These are phyloP conservation scores for Odontesthes bonariensis DNA, from an alignment of 2,113 vertebrate genomes.

Conservation along the genomic window DNA sequence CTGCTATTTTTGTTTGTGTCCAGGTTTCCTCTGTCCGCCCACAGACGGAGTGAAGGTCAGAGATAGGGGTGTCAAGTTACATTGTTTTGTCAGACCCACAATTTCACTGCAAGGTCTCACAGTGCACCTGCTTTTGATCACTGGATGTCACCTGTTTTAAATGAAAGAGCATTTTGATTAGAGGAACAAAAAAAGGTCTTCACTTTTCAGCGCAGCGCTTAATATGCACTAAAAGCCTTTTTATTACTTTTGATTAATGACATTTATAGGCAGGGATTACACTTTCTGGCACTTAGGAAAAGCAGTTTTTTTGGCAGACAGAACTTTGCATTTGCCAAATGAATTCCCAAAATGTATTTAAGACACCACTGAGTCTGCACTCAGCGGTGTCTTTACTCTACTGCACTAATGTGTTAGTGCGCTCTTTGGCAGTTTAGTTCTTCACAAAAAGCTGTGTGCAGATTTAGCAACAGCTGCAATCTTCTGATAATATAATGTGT, in stretches of 20 bases:
- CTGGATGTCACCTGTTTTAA: not conserved
- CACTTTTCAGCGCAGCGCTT: not conserved
- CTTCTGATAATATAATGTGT: not conserved
- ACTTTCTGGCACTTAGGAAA: not conserved
- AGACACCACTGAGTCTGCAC: not conserved
- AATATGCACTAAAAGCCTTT: slow-evolving; percentile 12
- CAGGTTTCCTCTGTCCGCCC: slow-evolving; percentile 55
- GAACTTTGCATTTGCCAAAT: slow-evolving; percentile 33
- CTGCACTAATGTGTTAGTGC: not conserved
- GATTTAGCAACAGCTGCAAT: not conserved
- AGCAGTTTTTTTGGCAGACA: slow-evolving; percentile 11
- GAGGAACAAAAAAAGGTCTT: not conserved
- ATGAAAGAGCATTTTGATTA: not conserved
- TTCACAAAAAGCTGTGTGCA: not conserved
- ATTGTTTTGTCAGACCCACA: slow-evolving; percentile 33
- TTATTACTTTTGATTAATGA: slow-evolving; percentile 21
- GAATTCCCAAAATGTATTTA: slow-evolving; percentile 12
- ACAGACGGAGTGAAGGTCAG: slow-evolving; percentile 60
- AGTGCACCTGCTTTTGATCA: slow-evolving; percentile 18
- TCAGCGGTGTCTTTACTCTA: not conserved
- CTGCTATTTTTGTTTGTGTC: slow-evolving; percentile 47
- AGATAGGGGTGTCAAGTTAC: slow-evolving; percentile 42
- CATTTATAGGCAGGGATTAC: slow-evolving; percentile 11
- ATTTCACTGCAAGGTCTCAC: slow-evolving; percentile 1
- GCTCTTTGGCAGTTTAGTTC: not conserved